phyloP scores from a whole-genome alignment of 2,888 invertebrate species.

The Luffia ferchaultella region DNA sequence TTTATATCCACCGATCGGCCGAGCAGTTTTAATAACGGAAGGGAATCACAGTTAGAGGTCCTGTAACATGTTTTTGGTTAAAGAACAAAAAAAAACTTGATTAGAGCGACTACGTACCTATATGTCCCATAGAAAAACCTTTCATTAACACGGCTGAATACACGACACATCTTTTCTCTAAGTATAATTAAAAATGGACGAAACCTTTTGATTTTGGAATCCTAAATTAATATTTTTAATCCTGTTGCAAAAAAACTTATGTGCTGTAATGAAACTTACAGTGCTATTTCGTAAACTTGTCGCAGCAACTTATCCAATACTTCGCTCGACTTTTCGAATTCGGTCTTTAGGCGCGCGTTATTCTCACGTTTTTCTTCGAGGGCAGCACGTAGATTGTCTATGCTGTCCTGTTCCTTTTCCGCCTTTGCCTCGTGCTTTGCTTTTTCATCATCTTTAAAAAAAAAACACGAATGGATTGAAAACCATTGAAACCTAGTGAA shows the following conservation, averaged over 20 bases:
- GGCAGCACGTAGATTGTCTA: constrained; percentile 57
- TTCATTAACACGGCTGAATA: too few species aligned
- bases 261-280: too few species aligned
- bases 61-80: constrained; percentile 32
- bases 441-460: constrained; percentile 60
- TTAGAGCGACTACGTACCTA: too few species aligned
- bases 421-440: constrained; percentile 64
- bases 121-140: too few species aligned
- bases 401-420: constrained; percentile 66
- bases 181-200: too few species aligned
- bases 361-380: constrained; percentile 54
- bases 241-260: too few species aligned
- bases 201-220: too few species aligned
- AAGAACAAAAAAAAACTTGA: too few species aligned
- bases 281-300: constrained; percentile 34
- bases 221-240: too few species aligned
- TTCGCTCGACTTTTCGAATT: constrained; percentile 25
- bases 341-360: constrained; percentile 33
- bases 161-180: too few species aligned
- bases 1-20: constrained; percentile 78
- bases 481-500: too few species aligned
- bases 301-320: constrained; percentile 31
- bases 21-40: constrained; percentile 74
- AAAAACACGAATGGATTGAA: neutral
- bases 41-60: constrained; percentile 75